Evolutionary conservation across 2,888 invertebrate genomes (phyloP).

Genomic region (Ophion slaviceki): DNA sequence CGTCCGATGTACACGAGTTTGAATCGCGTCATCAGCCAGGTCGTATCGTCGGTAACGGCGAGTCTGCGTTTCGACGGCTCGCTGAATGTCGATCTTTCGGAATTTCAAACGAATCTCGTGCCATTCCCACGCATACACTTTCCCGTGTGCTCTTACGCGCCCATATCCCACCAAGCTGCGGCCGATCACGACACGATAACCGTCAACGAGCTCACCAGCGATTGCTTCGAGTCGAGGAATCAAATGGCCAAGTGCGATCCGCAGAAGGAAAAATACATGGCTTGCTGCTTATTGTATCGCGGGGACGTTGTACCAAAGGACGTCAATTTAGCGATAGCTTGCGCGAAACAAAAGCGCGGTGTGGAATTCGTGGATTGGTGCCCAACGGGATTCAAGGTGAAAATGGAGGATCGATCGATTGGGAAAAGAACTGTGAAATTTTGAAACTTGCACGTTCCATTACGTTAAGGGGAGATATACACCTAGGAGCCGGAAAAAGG

Average conservation of each 20-base stretch:
- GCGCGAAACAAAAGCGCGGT: slow-evolving; percentile 85
- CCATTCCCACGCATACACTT: slow-evolving; percentile 69
- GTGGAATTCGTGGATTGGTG: slow-evolving; percentile 86
- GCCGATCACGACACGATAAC: slow-evolving; percentile 81
- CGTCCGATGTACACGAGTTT: slow-evolving; percentile 86
- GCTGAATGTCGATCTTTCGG: slow-evolving; percentile 68
- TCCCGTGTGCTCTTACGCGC: slow-evolving; percentile 84
- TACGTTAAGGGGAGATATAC: too few relatives aligned
- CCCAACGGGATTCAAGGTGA: slow-evolving; percentile 85
- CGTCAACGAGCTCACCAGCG: slow-evolving; percentile 62
- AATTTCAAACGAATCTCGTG: slow-evolving; percentile 70
- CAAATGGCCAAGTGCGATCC: slow-evolving; percentile 68
- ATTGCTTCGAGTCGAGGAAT: slow-evolving; percentile 66
- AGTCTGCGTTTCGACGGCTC: slow-evolving; percentile 71
- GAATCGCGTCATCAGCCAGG: slow-evolving; percentile 85
- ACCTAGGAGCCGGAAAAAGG: too few relatives aligned
- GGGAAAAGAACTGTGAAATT: not conserved
- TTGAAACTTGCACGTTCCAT: not conserved
- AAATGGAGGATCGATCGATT: not conserved
- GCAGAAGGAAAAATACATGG: slow-evolving; percentile 82
- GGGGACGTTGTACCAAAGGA: slow-evolving; percentile 79
- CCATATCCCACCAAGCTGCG: slow-evolving; percentile 84
- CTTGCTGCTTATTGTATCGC: slow-evolving; percentile 76
- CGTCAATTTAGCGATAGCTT: slow-evolving; percentile 84
- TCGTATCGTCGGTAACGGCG: slow-evolving; percentile 85